Conservation (phyloP, 2,888 invertebrate genomes). For the Notodonta ziczac region DNA sequence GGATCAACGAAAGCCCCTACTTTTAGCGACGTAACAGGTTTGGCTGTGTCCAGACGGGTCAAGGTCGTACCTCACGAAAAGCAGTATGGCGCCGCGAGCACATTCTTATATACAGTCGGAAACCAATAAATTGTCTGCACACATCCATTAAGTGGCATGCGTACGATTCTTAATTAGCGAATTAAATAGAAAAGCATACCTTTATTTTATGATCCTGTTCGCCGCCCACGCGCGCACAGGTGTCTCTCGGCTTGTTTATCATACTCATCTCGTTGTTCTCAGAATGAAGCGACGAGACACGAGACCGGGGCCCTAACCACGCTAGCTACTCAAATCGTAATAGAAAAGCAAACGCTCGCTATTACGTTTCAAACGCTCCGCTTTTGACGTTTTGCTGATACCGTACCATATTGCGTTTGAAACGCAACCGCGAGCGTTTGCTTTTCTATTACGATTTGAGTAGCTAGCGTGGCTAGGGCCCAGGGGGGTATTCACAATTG, state of each 20-base stretch:
- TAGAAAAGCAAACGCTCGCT: too few relatives aligned
- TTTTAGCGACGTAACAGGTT: slow-evolving; percentile 73
- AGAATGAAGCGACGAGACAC: slow-evolving; percentile 32
- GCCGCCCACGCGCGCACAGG: slow-evolving; percentile 45
- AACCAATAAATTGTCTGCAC: slow-evolving; percentile 64
- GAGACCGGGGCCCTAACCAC: too few relatives aligned
- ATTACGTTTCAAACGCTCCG: too few relatives aligned
- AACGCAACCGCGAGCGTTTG: too few relatives aligned
- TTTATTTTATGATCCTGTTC: slow-evolving; percentile 48
- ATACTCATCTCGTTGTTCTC: slow-evolving; percentile 41
- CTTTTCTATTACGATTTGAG: too few relatives aligned
- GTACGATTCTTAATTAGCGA: slow-evolving; percentile 34
- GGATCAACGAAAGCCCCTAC: slow-evolving; percentile 75
- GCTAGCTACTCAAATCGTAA: too few relatives aligned
- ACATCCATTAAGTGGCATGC: slow-evolving; percentile 44
- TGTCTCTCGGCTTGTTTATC: slow-evolving; percentile 48
- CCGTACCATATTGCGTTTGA: too few relatives aligned
- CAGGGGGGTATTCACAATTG: too few relatives aligned
- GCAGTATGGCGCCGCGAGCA: slow-evolving; percentile 64
- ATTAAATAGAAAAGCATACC: slow-evolving; percentile 48
- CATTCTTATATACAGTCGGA: slow-evolving; percentile 58
- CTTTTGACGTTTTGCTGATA: too few relatives aligned
- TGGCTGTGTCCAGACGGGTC: slow-evolving; percentile 67
- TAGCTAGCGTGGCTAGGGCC: too few relatives aligned
- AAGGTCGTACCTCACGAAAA: slow-evolving; percentile 70